Evolutionary conservation across 2,113 vertebrate genomes (phyloP), one percentile per base, ranked within the genome.

Genomic region (Notothenia rossii): DNA sequence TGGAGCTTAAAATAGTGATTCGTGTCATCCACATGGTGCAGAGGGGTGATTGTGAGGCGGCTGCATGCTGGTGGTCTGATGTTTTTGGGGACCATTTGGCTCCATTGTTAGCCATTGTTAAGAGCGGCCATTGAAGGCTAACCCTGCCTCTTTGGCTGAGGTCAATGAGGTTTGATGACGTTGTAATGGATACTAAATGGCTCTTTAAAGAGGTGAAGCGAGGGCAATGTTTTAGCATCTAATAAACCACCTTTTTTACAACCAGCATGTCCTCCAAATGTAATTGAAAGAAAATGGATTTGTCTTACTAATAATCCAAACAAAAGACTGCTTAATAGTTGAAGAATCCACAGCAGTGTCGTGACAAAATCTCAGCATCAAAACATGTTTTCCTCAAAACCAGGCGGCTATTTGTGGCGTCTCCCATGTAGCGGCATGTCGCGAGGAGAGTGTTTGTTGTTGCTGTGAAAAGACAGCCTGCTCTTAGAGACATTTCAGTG

Each of bases 1-100:
- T 22, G 73, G 17, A 43, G 71, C 83, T 91, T 29, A 65, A 79
- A 91, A 89, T 83, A 82, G 84, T 9, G 54, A 67, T 74, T 56
- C 17, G n/a, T 62, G 88, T 79, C 60, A 33, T 55, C 84, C 81
- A 85, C 74, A 70, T 74, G 36, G 50, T 73, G n/a, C 22, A 18
- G 81, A 91, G 89, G 82, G 79, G 77, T 68, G 66, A 71, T 81
- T 5, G 66, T 84, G 87, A 95, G 94, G 95, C 92, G 90, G 92
- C 95, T 93, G 93, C 66, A 88, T 86, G 84, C 84, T 92, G 89
- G 91, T 94, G 94, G 92, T 93, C 94, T 88, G 82, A 86, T 91
- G 89, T 92, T 91, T 77, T 85, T 91, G 85, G 86, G 92, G 94
- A 84, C 90, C 88, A 95, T 94, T 95, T 96, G 91, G 94, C 94